Conservation (phyloP, 2,797 vertebrate species). For the Microtus obscurus region DNA sequence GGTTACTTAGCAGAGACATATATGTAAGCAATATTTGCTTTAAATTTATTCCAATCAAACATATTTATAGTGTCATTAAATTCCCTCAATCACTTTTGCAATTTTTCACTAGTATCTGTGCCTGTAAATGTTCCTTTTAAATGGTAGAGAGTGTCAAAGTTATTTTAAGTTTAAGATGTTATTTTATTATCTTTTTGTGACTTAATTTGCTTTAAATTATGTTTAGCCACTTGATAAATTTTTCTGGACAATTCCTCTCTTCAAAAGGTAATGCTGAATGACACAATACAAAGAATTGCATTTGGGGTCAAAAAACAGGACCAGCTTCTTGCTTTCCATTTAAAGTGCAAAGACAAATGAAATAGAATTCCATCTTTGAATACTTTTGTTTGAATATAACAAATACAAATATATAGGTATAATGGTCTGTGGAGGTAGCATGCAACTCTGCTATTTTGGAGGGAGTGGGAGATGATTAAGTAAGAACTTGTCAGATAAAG, state of each 20-base stretch:
- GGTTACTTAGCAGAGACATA: conserved; percentile 41
- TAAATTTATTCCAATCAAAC: conserved; percentile 46
- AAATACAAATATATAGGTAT: neutral
- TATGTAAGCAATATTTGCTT: conserved; percentile 21
- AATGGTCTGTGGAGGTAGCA: neutral
- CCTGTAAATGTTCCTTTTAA: conserved; percentile 62
- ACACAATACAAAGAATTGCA: neutral
- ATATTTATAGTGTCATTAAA: conserved; percentile 50
- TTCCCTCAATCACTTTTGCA: conserved; percentile 58
- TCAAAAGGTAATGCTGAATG: neutral
- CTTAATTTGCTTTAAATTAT: conserved; percentile 69
- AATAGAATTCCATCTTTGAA: neutral
- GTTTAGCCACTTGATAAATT: conserved; percentile 57
- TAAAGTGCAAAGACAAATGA: conserved; percentile 6
- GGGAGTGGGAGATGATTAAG: neutral
- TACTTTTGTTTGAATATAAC: conserved; percentile 47
- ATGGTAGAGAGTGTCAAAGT: conserved; percentile 46
- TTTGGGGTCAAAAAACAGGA: neutral
- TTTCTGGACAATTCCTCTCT: conserved; percentile 20
- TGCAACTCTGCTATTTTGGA: neutral
- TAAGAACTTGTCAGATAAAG: neutral
- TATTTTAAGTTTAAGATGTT: conserved; percentile 64
- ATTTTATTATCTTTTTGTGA: conserved; percentile 62
- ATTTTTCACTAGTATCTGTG: conserved; percentile 65
- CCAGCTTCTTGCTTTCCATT: neutral